A percentile compares a stretch with the other conserved stretches of the same genome.
Conservation (phyloP, 1,140 invertebrate species). For the Planococcus citri region DNA sequence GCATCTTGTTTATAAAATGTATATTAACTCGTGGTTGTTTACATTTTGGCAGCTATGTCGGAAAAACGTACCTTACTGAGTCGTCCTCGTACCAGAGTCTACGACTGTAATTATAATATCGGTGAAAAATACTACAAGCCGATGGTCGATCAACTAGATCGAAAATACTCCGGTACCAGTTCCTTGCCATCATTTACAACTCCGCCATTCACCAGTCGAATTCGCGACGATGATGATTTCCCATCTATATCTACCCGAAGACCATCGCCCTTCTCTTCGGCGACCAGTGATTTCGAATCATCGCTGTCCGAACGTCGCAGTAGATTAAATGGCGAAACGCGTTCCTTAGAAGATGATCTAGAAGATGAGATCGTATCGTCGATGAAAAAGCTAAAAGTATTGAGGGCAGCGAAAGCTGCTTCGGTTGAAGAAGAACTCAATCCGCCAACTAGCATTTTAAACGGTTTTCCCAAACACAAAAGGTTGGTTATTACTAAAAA, state of each 20-base stretch:
- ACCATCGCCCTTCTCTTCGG: conserved; percentile 20
- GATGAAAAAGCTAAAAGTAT: conserved; percentile 21
- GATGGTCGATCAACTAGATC: conserved; percentile 55
- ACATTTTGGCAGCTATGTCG: conserved; percentile 21
- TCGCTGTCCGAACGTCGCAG: conserved; percentile 27
- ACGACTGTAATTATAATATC: conserved; percentile 67
- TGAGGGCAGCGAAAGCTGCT: conserved; percentile 15
- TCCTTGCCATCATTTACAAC: conserved; percentile 29
- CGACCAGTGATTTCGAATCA: conserved; percentile 30
- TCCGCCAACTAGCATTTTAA: conserved; percentile 11
- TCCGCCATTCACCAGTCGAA: conserved; percentile 16
- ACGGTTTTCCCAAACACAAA: not conserved
- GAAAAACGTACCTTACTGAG: conserved; percentile 25
- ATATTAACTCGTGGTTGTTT: too few species aligned
- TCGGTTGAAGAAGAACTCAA: conserved; percentile 22
- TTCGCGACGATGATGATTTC: conserved; percentile 24
- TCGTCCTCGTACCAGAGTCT: conserved; percentile 49
- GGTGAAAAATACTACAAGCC: conserved; percentile 64
- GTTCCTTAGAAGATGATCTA: conserved; percentile 26
- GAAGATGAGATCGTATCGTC: conserved; percentile 33
- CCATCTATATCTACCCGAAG: not conserved
- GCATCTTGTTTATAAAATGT: too few species aligned
- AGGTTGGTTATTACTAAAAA: conserved; percentile 3
- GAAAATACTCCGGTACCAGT: conserved; percentile 44
- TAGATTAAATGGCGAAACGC: conserved; percentile 26